phyloP scores from a whole-genome alignment of 2,888 invertebrate genomes.

The Harpalus rubripes region DNA sequence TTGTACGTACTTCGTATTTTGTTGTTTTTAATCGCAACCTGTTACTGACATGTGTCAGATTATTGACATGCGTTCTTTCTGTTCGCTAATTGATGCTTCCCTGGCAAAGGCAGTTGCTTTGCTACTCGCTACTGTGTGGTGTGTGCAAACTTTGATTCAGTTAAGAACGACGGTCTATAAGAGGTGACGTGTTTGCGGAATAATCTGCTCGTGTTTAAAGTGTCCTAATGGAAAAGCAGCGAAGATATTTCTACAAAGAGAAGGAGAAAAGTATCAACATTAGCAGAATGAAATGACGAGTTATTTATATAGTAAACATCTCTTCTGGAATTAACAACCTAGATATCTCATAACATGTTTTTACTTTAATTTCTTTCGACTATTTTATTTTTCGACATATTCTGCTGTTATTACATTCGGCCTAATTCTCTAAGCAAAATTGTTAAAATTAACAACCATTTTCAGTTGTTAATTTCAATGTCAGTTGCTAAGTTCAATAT shows the following conservation, averaged over 20 bases:
- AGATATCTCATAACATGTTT: neutral
- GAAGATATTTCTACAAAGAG: neutral
- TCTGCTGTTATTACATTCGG: no score
- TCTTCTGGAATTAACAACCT: neutral
- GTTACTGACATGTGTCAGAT: conserved; percentile 63
- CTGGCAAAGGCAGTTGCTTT: conserved; percentile 15
- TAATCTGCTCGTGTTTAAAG: conserved; percentile 43
- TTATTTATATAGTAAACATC: neutral
- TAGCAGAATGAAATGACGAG: neutral
- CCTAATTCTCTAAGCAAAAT: no score
- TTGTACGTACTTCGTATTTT: conserved; percentile 58
- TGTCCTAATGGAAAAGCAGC: conserved; percentile 3
- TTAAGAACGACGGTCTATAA: conserved; percentile 33
- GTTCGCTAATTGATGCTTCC: conserved; percentile 60
- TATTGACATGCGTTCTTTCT: conserved; percentile 60
- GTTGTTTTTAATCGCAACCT: conserved; percentile 59
- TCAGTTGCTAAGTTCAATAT: no score
- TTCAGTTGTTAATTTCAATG: no score
- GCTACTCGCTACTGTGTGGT: conserved; percentile 3
- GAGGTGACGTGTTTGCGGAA: conserved; percentile 47
- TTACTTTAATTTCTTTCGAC: neutral
- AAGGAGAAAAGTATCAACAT: neutral
- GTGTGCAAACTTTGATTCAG: conserved; percentile 51
- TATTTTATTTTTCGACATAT: neutral
- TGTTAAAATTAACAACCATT: no score